Evolutionary conservation across 2,113 vertebrate species (phyloP), one percentile per base, ranked within the genome.

Genomic region (Sphaerodactylus townsendi): DNA sequence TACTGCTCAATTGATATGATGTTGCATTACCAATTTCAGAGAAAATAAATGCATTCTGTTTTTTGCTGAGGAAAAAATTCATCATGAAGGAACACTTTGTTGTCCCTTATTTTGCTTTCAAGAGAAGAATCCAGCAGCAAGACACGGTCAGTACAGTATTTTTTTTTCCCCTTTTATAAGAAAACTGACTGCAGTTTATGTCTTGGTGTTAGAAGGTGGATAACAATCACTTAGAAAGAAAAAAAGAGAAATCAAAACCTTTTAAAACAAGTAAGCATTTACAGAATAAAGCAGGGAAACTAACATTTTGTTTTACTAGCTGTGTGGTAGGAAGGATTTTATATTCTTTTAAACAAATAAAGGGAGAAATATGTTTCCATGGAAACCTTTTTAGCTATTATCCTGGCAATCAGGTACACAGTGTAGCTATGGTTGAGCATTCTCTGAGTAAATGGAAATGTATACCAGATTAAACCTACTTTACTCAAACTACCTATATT

Each of bases 341-440:
- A 66, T 35, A 64, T n/a, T 50, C 59, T 73, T 75, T 83, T 75
- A 75, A 75, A 39, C 41, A 75, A 83, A 75, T 75, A 66, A 83
- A 68, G 37, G 30, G 35, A 69, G 39, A 53, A 33, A 68, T 23
- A 70, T 53, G 50, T 78, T 84, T 71, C 65, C 75, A 84, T 70
- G 14, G 48, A 62, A 62, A 78, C 65, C 13, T 71, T 35, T 84
- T 78, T 21, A 70, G 41, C 66, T 53, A 77, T 84, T 77, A 77
- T 62, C n/a, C 75, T 78, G 50, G 46, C 39, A 84, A 77, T 21
- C 41, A 84, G 35, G 62, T 59, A 41, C 13, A 84, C 66, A 84
- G 69, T 59, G 30, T 77, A 78, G 39, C 10, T 28, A 62, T 44
- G 44, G 10, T 33, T 35, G 17, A 37, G 15, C 68, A 69, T 78